Conservation (phyloP, 2,888 invertebrate species). For the Nysson spinosus region DNA sequence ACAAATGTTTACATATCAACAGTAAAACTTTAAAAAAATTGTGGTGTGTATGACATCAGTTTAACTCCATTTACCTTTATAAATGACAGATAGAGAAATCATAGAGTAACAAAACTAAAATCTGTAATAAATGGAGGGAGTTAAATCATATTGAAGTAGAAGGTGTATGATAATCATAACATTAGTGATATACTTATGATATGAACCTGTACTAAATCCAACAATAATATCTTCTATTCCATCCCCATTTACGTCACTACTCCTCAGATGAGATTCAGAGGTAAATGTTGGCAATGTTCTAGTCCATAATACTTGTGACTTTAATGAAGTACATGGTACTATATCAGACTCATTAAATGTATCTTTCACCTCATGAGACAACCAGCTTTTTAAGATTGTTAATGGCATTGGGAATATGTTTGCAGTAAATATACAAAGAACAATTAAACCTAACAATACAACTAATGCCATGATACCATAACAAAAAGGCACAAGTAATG, state of each 20-base stretch:
- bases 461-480: slow-evolving; percentile 82
- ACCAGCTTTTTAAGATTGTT: slow-evolving; percentile 81
- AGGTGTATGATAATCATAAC: slow-evolving; percentile 4
- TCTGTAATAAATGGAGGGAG: too few species aligned
- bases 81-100: slow-evolving; percentile 22
- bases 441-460: slow-evolving; percentile 81
- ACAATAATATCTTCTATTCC: slow-evolving; percentile 85
- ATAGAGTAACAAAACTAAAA: slow-evolving; percentile 53
- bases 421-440: slow-evolving; percentile 82
- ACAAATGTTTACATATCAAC: too few species aligned
- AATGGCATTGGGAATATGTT: slow-evolving; percentile 83
- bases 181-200: slow-evolving; percentile 2
- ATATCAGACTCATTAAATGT: slow-evolving; percentile 68
- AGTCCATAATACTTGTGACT: slow-evolving; percentile 83
- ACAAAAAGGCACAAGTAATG: slow-evolving; percentile 83
- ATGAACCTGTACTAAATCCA: slow-evolving; percentile 86
- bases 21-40: too few species aligned
- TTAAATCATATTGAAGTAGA: slow-evolving; percentile 1
- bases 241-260: slow-evolving; percentile 86
- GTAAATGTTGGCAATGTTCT: slow-evolving; percentile 84
- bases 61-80: slow-evolving; percentile 27
- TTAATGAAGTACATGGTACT: slow-evolving; percentile 81
- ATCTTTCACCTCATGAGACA: slow-evolving; percentile 70
- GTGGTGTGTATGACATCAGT: too few species aligned
- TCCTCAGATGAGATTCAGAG: slow-evolving; percentile 86